phyloP scores from a whole-genome alignment of 1,140 invertebrate genomes.

The Hormaphis cornu region DNA sequence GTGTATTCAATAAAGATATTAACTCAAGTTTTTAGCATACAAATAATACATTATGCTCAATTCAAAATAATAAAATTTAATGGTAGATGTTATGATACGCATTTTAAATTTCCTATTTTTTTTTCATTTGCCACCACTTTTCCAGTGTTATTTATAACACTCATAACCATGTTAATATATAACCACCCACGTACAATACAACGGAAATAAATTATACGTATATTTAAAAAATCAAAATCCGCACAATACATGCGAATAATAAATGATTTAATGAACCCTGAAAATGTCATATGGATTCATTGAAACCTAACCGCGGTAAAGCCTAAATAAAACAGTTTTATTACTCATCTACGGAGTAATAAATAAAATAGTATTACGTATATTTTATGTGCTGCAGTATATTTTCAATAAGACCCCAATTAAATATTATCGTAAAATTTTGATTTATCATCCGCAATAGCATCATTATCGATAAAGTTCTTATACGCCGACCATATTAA shows the following conservation, averaged over 20 bases:
- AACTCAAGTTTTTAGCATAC: too few relatives aligned
- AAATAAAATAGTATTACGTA: constrained; percentile 14
- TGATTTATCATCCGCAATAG: neutral
- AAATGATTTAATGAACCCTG: neutral
- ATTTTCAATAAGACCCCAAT: neutral
- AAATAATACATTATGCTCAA: too few relatives aligned
- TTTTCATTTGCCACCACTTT: too few relatives aligned
- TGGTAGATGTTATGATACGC: too few relatives aligned
- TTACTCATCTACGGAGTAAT: neutral
- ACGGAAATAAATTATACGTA: too few relatives aligned
- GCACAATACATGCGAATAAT: neutral
- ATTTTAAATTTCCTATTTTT: too few relatives aligned
- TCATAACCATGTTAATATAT: too few relatives aligned
- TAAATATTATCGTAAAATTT: constrained; percentile 9
- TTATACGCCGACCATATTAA: constrained; percentile 1
- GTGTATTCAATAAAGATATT: too few relatives aligned
- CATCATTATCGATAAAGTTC: constrained; percentile 10
- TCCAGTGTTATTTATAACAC: too few relatives aligned
- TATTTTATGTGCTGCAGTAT: neutral
- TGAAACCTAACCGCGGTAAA: too few relatives aligned
- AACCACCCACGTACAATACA: too few relatives aligned
- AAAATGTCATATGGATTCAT: constrained; percentile 11
- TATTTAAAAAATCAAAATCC: neutral
- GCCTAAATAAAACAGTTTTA: constrained; percentile 1
- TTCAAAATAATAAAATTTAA: too few relatives aligned